Conservation (phyloP, 1,140 invertebrate species). For the Chironomus tepperi region DNA sequence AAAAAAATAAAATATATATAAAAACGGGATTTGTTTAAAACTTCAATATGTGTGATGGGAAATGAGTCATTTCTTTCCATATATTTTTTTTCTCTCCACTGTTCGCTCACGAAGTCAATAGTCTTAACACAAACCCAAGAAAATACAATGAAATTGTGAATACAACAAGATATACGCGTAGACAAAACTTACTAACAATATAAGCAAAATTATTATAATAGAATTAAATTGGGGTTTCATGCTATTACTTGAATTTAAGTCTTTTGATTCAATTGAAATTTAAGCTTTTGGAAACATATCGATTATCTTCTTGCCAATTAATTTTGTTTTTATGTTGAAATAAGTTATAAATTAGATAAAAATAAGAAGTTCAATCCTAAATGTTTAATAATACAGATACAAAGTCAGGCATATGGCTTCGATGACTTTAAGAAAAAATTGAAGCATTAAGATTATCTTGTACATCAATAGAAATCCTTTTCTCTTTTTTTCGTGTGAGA, state of each 20-base stretch:
- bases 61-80: not conserved
- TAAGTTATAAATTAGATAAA: too few species aligned
- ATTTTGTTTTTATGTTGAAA: too few species aligned
- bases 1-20: not conserved
- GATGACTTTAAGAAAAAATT: too few species aligned
- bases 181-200: not conserved
- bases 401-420: too few species aligned
- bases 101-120: not conserved
- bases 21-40: slow-evolving; percentile 6
- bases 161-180: not conserved
- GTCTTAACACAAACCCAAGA: not conserved
- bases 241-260: not conserved
- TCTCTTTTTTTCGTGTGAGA: too few species aligned
- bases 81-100: not conserved
- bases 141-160: not conserved
- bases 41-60: slow-evolving; percentile 12
- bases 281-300: too few species aligned
- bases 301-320: too few species aligned
- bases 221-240: not conserved
- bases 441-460: too few species aligned
- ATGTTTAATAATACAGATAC: too few species aligned
- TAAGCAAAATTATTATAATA: not conserved
- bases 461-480: too few species aligned
- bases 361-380: too few species aligned
- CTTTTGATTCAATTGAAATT: not conserved